phyloP scores from a whole-genome alignment of 2,797 vertebrate species.

The Stomatorhinus walkeri region DNA sequence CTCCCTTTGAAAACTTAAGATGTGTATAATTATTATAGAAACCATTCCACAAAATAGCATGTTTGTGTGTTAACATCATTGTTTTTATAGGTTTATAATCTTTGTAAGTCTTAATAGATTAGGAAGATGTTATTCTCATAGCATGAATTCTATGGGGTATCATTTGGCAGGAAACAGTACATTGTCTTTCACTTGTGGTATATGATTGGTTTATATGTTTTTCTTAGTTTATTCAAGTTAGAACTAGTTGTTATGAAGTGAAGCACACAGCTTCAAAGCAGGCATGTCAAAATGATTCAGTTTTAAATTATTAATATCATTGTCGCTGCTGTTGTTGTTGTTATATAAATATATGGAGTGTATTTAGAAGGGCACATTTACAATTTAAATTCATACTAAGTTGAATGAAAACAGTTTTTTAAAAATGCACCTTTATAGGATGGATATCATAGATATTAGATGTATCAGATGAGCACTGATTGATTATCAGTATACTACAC shows the following conservation, averaged over 20 bases:
- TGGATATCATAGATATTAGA: not conserved
- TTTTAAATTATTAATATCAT: not conserved
- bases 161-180: not conserved
- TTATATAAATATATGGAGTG: not conserved
- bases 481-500: not conserved
- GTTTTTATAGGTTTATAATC: not conserved
- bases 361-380: not conserved
- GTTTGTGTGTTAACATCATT: not conserved
- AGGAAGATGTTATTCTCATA: not conserved
- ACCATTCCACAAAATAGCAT: constrained; percentile 12
- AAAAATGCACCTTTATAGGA: not conserved
- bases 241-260: not conserved
- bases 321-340: not conserved
- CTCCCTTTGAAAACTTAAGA: not conserved
- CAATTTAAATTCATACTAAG: not conserved
- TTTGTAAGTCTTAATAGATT: not conserved
- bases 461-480: not conserved
- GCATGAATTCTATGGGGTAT: not conserved
- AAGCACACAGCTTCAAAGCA: not conserved
- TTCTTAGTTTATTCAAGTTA: not conserved
- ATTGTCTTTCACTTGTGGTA: not conserved
- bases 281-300: not conserved
- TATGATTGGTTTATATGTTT: not conserved
- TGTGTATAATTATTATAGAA: constrained; percentile 1
- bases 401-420: not conserved